Evolutionary conservation across 1,140 invertebrate genomes (phyloP).

Genomic region (Hyles euphorbiae): DNA sequence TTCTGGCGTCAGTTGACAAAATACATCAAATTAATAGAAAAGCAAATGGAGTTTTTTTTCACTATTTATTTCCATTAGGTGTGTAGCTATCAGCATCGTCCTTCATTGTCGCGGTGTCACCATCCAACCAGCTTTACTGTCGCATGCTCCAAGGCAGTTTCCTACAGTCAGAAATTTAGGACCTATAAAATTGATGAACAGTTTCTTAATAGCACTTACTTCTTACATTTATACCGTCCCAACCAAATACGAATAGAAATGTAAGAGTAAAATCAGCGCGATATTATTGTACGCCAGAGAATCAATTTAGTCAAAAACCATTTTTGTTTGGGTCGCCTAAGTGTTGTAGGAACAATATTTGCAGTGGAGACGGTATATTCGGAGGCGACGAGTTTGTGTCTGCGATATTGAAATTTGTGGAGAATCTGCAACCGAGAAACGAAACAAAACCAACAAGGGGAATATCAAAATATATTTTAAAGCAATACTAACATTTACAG

Average conservation of each 20-base stretch:
- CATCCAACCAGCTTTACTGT: conserved; percentile 48
- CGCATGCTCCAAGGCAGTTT: conserved; percentile 57
- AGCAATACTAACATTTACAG: not conserved
- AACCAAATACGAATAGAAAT: conserved; percentile 6
- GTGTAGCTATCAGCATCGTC: conserved; percentile 30
- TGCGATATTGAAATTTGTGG: conserved; percentile 50
- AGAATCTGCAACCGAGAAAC: conserved; percentile 25
- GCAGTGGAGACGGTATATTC: conserved; percentile 46
- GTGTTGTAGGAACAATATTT: conserved; percentile 55
- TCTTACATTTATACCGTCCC: conserved; percentile 20
- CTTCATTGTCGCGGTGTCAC: conserved; percentile 52
- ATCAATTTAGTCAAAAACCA: conserved; percentile 53
- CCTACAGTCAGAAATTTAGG: conserved; percentile 57
- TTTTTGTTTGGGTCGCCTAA: conserved; percentile 39
- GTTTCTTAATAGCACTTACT: conserved; percentile 46
- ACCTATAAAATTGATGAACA: conserved; percentile 64
- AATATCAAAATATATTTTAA: conserved; percentile 3
- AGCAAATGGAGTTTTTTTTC: conserved; percentile 3
- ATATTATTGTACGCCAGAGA: conserved; percentile 27
- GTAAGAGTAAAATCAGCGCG: conserved; percentile 12
- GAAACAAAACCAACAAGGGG: conserved; percentile 1
- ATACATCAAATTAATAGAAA: conserved; percentile 4
- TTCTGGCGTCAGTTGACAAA: not conserved
- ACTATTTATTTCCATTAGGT: conserved; percentile 25
- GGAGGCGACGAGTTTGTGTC: conserved; percentile 37